Conservation (phyloP, 2,113 vertebrate species). For the Propithecus coquereli region DNA sequence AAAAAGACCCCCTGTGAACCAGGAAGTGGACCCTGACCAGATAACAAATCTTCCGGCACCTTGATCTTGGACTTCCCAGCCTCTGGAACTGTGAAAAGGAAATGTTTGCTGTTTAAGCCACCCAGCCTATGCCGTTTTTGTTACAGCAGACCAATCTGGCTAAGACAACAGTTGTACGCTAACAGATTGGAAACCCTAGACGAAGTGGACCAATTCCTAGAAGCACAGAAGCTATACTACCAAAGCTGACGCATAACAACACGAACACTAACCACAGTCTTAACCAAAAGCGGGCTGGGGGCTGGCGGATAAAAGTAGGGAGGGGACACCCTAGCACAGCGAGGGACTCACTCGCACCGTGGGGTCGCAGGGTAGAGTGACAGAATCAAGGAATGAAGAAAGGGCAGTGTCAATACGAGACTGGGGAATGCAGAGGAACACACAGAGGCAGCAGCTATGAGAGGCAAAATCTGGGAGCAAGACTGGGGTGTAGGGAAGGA, state of each 20-base stretch:
- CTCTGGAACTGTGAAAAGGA: too few species aligned
- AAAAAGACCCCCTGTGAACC: neutral
- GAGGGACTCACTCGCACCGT: neutral
- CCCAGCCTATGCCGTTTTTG: too few species aligned
- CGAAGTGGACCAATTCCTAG: too few species aligned
- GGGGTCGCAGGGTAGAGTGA: accelerated
- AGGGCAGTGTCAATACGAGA: neutral
- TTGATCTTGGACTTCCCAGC: too few species aligned
- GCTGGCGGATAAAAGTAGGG: too few species aligned
- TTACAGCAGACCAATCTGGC: too few species aligned
- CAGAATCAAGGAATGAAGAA: neutral
- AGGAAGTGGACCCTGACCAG: too few species aligned
- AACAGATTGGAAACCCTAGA: too few species aligned
- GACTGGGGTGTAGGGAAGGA: neutral
- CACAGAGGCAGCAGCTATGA: neutral
- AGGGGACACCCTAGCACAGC: neutral
- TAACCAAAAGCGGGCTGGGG: neutral
- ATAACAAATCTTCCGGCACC: too few species aligned
- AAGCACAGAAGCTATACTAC: too few species aligned
- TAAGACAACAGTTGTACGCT: too few species aligned
- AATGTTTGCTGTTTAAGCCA: too few species aligned
- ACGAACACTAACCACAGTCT: neutral
- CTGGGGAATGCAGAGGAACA: neutral
- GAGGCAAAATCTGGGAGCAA: neutral
- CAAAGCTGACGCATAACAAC: neutral